Evolutionary conservation across 1,140 invertebrate species (phyloP).

Genomic region (Vollenhovia emeryi): DNA sequence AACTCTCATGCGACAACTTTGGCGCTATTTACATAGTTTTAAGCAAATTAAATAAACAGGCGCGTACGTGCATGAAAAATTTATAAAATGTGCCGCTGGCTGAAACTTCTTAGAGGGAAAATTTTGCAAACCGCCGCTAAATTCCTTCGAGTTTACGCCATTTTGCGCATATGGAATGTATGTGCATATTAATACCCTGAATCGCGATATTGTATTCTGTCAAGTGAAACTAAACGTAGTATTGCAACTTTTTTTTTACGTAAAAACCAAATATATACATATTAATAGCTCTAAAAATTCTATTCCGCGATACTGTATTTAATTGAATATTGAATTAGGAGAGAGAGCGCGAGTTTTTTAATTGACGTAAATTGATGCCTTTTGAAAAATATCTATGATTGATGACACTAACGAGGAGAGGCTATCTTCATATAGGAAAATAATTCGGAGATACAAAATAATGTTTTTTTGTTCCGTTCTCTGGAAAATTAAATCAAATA

Average conservation of each 20-base stretch:
- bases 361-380: background rate
- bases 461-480: background rate
- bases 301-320: background rate
- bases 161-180: background rate
- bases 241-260: background rate
- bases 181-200: constrained; percentile 12
- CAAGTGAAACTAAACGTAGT: background rate
- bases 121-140: background rate
- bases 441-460: background rate
- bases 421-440: background rate
- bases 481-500: background rate
- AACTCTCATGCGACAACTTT: background rate
- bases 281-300: background rate
- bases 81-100: background rate
- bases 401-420: background rate
- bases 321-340: background rate
- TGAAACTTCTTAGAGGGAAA: background rate
- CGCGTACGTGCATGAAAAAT: background rate
- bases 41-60: background rate
- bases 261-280: background rate
- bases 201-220: background rate
- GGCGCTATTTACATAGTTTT: background rate
- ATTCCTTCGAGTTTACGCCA: background rate
- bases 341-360: background rate
- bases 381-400: background rate